Evolutionary conservation across 2,888 invertebrate species (phyloP), one percentile per base, ranked within the genome.

Genomic region (Podabrus alpinus): DNA sequence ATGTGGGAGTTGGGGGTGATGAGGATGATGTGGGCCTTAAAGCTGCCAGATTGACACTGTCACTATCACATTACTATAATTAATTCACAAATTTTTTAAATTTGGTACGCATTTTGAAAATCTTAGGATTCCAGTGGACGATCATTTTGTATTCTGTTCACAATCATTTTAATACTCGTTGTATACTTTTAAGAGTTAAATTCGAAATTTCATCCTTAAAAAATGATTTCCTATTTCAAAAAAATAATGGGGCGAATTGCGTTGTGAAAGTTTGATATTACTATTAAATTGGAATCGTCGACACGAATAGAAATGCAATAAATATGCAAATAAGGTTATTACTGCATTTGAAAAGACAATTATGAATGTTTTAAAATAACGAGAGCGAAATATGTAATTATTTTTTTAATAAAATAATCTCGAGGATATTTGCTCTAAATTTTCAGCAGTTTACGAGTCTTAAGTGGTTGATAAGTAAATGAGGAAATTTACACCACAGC

Each of bases 1-100:
- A 74, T 45, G 82, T 81, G 73, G 81, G 79, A 74, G 80, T 75
- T 71, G 78, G 77, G 73, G 75, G 76, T 68, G 78, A 75, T 7
- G 45, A 45, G 68, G 77, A 69, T 70, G 75, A 66, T 61, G 79
- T 76, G 64, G 78, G 78, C 80, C 80, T 83, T 78, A 82, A 80
- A 77, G 84, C 82, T 81, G 84, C 85, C 86, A 86, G 86, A 81
- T 81, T 85, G 83, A 70, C 67, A 72, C 59, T 64, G 19, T 74
- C 45, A 59, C 61, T 59, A 68, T 70, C 69, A 74, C 77, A 74
- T 77, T 77, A 73, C 67, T 29, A 25, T 60, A 69, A 68, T 66
- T 21, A 68, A 45, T 45, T 45, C 45, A 45, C 45, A 45, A 15
- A 68, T 45, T 29, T 21, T 45, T 45, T 45, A n/a, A 45, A 45